phyloP scores from a whole-genome alignment of 2,888 invertebrate genomes.

The Pandemis corylana region DNA sequence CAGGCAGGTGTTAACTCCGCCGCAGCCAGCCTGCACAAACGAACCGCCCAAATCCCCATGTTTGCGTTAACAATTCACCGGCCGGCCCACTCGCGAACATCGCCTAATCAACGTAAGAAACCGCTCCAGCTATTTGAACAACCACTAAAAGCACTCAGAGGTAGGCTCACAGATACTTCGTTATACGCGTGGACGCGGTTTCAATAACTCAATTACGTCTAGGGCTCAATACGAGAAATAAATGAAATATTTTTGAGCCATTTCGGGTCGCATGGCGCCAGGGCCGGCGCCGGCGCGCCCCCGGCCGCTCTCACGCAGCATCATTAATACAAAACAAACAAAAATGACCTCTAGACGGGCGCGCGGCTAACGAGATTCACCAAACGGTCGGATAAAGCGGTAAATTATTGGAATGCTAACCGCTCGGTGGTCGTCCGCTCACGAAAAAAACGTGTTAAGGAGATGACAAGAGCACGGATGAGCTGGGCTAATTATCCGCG shows the following conservation, averaged over 20 bases:
- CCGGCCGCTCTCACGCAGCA: constrained; percentile 75
- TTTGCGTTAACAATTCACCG: constrained; percentile 71
- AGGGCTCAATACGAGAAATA: constrained; percentile 75
- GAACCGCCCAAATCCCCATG: constrained; percentile 79
- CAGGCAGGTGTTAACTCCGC: constrained; percentile 77
- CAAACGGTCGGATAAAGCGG: constrained; percentile 81
- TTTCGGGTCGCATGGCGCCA: constrained; percentile 78
- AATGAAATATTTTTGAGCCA: constrained; percentile 80
- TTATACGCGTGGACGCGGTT: constrained; percentile 46
- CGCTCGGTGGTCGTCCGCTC: constrained; percentile 71
- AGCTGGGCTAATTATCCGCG: constrained; percentile 73
- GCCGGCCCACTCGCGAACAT: constrained; percentile 57
- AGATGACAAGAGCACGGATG: constrained; percentile 80
- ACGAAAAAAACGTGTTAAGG: constrained; percentile 78
- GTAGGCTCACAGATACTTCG: constrained; percentile 59
- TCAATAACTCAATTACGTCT: constrained; percentile 78
- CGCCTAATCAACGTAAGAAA: constrained; percentile 61
- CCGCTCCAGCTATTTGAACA: constrained; percentile 66
- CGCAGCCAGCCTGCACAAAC: constrained; percentile 68
- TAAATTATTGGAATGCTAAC: constrained; percentile 81
- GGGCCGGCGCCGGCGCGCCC: constrained; percentile 79
- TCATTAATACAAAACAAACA: constrained; percentile 84
- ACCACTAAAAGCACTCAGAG: constrained; percentile 69
- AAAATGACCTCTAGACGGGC: constrained; percentile 81
- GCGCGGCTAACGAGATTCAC: constrained; percentile 82